A percentile compares a stretch with the other conserved stretches of the same genome.
phyloP scores from a whole-genome alignment of 1,140 invertebrate species.

The Rhynchophorus ferrugineus region DNA sequence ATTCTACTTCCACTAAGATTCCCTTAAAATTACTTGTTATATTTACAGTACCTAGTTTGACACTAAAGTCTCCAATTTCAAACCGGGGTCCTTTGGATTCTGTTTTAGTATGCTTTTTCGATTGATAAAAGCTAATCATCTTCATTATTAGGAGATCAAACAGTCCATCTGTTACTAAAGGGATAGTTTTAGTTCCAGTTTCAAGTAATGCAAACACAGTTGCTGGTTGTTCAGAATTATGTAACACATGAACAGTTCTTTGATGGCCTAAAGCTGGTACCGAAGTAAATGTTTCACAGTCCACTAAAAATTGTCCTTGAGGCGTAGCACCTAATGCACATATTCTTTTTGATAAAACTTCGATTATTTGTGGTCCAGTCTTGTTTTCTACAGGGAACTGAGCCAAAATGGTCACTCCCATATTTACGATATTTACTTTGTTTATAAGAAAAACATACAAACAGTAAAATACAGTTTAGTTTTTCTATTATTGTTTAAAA shows the following conservation, averaged over 20 bases:
- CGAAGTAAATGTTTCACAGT: slow-evolving; percentile 89
- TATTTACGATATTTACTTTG: no score
- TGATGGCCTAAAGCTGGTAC: slow-evolving; percentile 63
- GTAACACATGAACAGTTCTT: slow-evolving; percentile 80
- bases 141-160: slow-evolving; percentile 90
- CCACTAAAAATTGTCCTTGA: slow-evolving; percentile 83
- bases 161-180: slow-evolving; percentile 80
- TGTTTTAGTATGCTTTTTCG: slow-evolving; percentile 76
- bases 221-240: slow-evolving; percentile 92
- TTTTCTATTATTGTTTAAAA: no score
- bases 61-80: slow-evolving; percentile 88
- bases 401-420: slow-evolving; percentile 51
- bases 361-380: slow-evolving; percentile 77
- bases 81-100: slow-evolving; percentile 90
- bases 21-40: slow-evolving; percentile 93
- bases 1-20: slow-evolving; percentile 91
- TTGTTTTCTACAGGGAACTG: slow-evolving; percentile 81
- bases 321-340: slow-evolving; percentile 77
- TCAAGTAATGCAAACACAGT: slow-evolving; percentile 90
- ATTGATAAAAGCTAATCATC: slow-evolving; percentile 76
- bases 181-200: slow-evolving; percentile 73
- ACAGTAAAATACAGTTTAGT: no score
- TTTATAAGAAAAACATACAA: no score
- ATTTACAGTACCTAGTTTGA: slow-evolving; percentile 88
- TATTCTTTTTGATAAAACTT: slow-evolving; percentile 77